phyloP scores from a whole-genome alignment of 2,113 vertebrate genomes.

The Mesitornis unicolor region DNA sequence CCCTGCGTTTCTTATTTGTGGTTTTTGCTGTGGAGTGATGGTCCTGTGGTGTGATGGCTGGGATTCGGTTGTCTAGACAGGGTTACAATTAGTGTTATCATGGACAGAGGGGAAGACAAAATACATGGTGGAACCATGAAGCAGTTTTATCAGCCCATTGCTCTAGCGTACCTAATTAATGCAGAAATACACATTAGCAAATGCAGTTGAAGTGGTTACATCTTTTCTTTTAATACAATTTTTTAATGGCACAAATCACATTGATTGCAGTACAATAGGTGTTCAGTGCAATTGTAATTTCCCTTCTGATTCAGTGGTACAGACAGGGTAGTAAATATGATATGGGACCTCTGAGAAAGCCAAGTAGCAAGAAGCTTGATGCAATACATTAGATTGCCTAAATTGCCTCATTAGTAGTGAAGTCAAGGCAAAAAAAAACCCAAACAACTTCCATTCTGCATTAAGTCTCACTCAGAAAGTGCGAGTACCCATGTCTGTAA shows the following conservation, averaged over 20 bases:
- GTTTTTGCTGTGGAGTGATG: neutral
- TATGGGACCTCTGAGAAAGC: neutral
- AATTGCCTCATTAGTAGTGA: too few species aligned
- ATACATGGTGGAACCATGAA: neutral
- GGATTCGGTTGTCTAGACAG: neutral
- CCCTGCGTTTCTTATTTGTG: rapidly evolving
- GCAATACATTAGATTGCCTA: neutral
- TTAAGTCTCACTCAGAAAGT: neutral
- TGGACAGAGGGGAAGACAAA: neutral
- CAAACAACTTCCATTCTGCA: neutral
- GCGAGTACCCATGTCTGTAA: rapidly evolving
- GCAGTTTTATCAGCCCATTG: neutral
- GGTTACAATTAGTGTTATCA: neutral
- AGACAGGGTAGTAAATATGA: neutral
- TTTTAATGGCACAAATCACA: neutral
- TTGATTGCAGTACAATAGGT: neutral
- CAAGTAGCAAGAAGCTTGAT: neutral
- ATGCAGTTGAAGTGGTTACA: neutral
- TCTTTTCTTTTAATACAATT: neutral
- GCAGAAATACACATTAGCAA: neutral
- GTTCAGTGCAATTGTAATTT: neutral
- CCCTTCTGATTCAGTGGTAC: neutral
- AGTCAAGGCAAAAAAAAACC: rapidly evolving
- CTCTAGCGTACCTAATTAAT: neutral
- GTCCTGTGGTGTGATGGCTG: rapidly evolving